Conservation (phyloP, 2,113 vertebrate genomes). For the Electrona antarctica region DNA sequence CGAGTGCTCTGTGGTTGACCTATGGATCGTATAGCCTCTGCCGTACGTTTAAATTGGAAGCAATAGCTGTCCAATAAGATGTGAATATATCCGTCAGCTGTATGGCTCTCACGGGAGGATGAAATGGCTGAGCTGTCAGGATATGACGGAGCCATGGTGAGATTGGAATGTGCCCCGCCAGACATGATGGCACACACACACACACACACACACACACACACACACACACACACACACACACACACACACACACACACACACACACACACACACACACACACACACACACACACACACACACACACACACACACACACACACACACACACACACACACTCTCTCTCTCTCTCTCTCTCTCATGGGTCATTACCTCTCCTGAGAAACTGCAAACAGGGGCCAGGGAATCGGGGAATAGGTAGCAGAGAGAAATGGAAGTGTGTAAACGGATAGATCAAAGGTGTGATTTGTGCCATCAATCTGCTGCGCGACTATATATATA, state of each 20-base stretch:
- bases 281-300: not conserved
- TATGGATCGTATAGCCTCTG: no score
- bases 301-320: not conserved
- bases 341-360: slow-evolving; percentile 3
- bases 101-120: no score
- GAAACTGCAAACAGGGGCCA: slow-evolving; percentile 32
- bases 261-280: not conserved
- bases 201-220: not conserved
- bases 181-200: not conserved
- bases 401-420: slow-evolving; percentile 12
- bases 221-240: not conserved
- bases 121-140: no score
- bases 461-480: slow-evolving; percentile 66
- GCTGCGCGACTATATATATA: slow-evolving; percentile 33
- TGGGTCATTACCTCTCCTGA: slow-evolving; percentile 20
- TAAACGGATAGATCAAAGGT: slow-evolving; percentile 57
- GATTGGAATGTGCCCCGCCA: no score
- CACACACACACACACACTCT: not conserved
- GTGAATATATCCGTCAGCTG: no score
- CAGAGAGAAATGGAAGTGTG: slow-evolving; percentile 12
- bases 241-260: not conserved
- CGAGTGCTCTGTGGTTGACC: no score
- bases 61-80: no score
- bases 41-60: no score
- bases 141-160: no score